Evolutionary conservation across 2,113 vertebrate species (phyloP).

Genomic region (Cochlearius cochlearius): DNA sequence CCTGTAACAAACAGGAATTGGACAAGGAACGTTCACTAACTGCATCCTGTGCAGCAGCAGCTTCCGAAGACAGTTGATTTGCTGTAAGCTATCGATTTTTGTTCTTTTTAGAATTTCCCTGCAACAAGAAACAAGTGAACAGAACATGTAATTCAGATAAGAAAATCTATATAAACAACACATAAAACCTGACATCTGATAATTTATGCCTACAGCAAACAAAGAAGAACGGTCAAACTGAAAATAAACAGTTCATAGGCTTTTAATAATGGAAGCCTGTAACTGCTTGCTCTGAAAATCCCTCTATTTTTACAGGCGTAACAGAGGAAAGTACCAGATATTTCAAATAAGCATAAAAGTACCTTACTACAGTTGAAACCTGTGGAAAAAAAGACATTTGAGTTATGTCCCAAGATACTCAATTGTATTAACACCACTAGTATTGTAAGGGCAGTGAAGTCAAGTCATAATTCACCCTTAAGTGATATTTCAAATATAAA

Average conservation of each 20-base stretch:
- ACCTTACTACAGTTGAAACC: not conserved
- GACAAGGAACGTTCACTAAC: not conserved
- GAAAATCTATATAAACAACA: not conserved
- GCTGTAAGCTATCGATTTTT: conserved; percentile 85
- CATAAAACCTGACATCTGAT: not conserved
- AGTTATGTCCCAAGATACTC: not conserved
- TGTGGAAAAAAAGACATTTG: not conserved
- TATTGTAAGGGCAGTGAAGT: not conserved
- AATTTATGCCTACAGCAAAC: not conserved
- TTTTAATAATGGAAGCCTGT: not conserved
- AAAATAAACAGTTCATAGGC: not conserved
- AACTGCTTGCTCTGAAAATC: not conserved
- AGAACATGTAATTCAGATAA: not conserved
- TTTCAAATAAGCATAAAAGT: not conserved
- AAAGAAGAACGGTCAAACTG: not conserved
- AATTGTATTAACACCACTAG: not conserved
- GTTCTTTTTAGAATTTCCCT: conserved; percentile 97
- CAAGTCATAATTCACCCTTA: not conserved
- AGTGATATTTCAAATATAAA: not conserved
- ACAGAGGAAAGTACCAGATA: not conserved
- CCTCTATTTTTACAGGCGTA: not conserved
- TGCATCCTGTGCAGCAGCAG: conserved; percentile 44
- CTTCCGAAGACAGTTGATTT: not conserved
- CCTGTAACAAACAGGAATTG: conserved; percentile 35
- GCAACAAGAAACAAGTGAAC: conserved; percentile 18